Conservation (phyloP, 2,888 invertebrate genomes). For the Timema podura region DNA sequence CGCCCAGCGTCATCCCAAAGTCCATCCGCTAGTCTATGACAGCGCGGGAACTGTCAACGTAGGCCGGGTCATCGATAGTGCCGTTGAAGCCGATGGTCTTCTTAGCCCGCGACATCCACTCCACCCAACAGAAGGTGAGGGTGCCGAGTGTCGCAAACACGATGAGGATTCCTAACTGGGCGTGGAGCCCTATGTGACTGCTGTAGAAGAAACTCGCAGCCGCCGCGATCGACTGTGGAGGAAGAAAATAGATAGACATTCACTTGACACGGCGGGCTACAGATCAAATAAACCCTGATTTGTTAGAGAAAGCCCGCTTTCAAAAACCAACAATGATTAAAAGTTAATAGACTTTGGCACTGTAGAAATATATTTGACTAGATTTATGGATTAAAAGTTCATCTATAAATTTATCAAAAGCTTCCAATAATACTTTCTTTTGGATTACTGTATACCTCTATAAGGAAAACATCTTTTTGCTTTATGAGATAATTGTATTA, state of each 20-base stretch:
- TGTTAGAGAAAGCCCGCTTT: background rate
- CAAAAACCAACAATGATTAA: background rate
- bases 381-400: too few relatives aligned
- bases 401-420: too few relatives aligned
- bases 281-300: background rate
- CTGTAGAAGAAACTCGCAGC: conserved; percentile 84
- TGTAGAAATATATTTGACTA: too few relatives aligned
- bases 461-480: too few relatives aligned
- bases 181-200: conserved; percentile 62
- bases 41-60: background rate
- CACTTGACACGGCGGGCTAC: background rate
- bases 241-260: conserved; percentile 25
- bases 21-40: too few relatives aligned
- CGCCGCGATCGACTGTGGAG: conserved; percentile 74
- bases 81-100: conserved; percentile 18
- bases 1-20: too few relatives aligned
- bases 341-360: background rate
- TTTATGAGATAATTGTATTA: too few relatives aligned
- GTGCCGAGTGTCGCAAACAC: conserved; percentile 71
- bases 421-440: too few relatives aligned
- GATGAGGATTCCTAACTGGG: conserved; percentile 68
- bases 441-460: too few relatives aligned
- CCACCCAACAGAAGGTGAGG: conserved; percentile 70
- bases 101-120: conserved; percentile 45
- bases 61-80: conserved; percentile 19